Evolutionary conservation across 2,888 invertebrate genomes (phyloP), one percentile per base, ranked within the genome.

Genomic region (Furcula furcula): DNA sequence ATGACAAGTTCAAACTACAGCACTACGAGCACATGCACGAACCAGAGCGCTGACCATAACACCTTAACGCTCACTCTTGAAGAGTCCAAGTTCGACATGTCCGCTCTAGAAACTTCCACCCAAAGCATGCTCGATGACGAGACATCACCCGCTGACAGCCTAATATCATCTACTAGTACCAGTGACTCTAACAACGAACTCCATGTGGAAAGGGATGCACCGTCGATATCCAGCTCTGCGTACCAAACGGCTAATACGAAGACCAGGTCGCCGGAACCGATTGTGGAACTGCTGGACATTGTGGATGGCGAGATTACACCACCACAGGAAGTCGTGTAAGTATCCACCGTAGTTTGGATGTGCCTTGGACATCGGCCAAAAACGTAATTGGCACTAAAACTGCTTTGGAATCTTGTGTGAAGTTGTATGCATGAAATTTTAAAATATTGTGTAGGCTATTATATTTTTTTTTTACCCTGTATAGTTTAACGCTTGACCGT

Each of bases 121-220:
- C 92, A 92, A 22, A 91, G 92, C 37, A 76, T 95, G 18, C 83
- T 96, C 16, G 95, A 95, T 46, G 95, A 96, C 58, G 95, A 96
- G 67, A 94, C 94, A 0, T 95, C 95, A 0, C 96, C 96, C 7
- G 94, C 94, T 0, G 95, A 95, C 55, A 95, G 95, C 65, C 78
- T 95, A 30, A 92, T 94, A 43, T 92, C 92, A 20, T 90, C 89
- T 0, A 87, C 88, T 1, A 93, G 93, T 57, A 92, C 91, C 7
- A 92, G 92, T 30, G 92, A 92, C 50, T 90, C 90, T 0, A 91
- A 91, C 36, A 91, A 91, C 37, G 87, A 90, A 33, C 58, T 88
- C 38, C 80, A 79, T 3, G 72, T 85, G n/a, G 89, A 88, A 39
- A 78, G 81, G 34, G 89, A 90, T 36, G 53, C 75, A 5, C 82